A percentile compares a stretch with the other conserved stretches of the same genome.
These are phyloP conservation scores for Latrodectus elegans DNA, from an alignment of 2,888 invertebrate species.

Conservation along the genomic window DNA sequence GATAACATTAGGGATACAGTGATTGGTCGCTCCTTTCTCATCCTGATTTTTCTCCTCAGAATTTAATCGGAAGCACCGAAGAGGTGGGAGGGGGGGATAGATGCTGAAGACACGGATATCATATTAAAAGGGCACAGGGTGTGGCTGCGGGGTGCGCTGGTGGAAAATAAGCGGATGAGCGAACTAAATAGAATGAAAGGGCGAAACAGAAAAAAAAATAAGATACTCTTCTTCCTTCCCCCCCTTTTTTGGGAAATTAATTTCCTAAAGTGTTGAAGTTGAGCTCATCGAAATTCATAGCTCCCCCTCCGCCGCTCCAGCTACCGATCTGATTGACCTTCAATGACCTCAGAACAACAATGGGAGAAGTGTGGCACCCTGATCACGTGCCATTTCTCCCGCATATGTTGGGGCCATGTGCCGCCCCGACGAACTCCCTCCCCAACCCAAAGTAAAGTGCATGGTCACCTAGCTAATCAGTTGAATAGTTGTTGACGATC, in stretches of 20 bases:
- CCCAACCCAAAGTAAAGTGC: too few relatives aligned
- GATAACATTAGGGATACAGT: not conserved
- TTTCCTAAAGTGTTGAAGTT: conserved; percentile 64
- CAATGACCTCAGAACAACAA: conserved; percentile 66
- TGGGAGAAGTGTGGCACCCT: conserved; percentile 41
- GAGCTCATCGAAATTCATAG: conserved; percentile 67
- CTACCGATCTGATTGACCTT: conserved; percentile 68
- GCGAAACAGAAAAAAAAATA: not conserved
- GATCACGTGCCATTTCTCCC: conserved; percentile 50
- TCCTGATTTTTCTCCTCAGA: conserved; percentile 8
- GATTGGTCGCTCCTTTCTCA: not conserved
- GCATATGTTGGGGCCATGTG: conserved; percentile 20
- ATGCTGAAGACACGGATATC: conserved; percentile 50
- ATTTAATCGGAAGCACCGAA: conserved; percentile 21
- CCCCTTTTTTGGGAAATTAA: conserved; percentile 59
- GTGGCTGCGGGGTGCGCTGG: not conserved
- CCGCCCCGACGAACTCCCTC: too few relatives aligned
- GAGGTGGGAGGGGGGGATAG: not conserved
- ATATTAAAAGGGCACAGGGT: conserved; percentile 39
- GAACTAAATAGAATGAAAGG: conserved; percentile 18
- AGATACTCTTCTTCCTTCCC: not conserved
- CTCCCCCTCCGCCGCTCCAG: conserved; percentile 34
- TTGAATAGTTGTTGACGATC: too few relatives aligned
- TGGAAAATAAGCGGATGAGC: conserved; percentile 57
- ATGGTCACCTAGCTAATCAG: too few relatives aligned